Evolutionary conservation across 2,797 vertebrate species (phyloP), one percentile per base, ranked within the genome.

Genomic region (Mycteria americana): DNA sequence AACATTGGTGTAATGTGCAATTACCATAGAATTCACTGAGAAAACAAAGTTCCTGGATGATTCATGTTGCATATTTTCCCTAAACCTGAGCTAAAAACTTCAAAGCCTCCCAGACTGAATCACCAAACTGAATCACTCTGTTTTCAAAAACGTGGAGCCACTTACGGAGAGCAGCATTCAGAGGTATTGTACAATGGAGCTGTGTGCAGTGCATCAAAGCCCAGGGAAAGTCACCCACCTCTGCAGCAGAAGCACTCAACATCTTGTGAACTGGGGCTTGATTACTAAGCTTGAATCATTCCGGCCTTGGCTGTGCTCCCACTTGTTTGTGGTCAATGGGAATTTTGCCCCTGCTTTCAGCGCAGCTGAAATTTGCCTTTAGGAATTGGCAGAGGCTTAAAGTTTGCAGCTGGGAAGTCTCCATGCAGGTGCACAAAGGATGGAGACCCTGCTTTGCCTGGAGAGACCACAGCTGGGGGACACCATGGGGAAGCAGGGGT

Each of bases 81-180:
- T 31, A 64, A 95, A 94, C 80, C 89, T 95, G 94, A 92, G 75
- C 75, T 94, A 60, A 85, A 92, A 83, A 22, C 70, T 95, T 87
- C 90, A 94, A 95, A 92, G 92, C 27, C 62, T 90, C 85, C 76
- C 76, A 65, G 22, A 57, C 6, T 73, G 89, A 93, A 72, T 92
- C 93, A 89, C 59, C 70, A 33, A 70, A 62, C 21, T 70, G 76
- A 95, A 73, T 82, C 94, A 91, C 14, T 33, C 48, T 22, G 24
- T 65, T 91, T 75, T 72, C 83, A 88, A 68, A 46, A 2, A 33
- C 0, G 0, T 18, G 25, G 30, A 43, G 62, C 46, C 39, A 57
- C 43, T 43, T 30, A 37, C 0, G 4, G 78, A 62, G 43, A 70
- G 64, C 11, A 3, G 31, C 2, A 2, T 46, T 56, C 41, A 31